phyloP scores from a whole-genome alignment of 1,140 invertebrate species.

The Limonius californicus region DNA sequence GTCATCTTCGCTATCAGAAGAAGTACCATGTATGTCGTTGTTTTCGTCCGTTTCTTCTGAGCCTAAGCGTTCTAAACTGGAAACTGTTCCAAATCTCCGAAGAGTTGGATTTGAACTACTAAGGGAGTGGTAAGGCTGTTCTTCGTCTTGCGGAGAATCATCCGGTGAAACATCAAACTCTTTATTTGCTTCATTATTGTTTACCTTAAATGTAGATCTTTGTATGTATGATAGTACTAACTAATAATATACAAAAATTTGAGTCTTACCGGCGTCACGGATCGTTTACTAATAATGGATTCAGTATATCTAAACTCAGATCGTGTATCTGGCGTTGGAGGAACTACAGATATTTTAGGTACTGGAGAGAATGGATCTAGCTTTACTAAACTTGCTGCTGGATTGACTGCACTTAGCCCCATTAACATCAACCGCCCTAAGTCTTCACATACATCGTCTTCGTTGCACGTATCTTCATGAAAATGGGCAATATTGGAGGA shows the following conservation, averaged over 20 bases:
- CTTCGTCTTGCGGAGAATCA: slow-evolving; percentile 54
- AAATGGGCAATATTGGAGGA: background rate
- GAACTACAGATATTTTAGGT: slow-evolving; percentile 69
- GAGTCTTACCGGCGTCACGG: background rate
- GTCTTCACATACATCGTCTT: slow-evolving; percentile 47
- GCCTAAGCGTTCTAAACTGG: slow-evolving; percentile 65
- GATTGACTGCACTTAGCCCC: slow-evolving; percentile 60
- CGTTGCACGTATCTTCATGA: slow-evolving; percentile 21
- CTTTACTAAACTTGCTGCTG: slow-evolving; percentile 59
- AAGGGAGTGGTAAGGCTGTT: slow-evolving; percentile 54
- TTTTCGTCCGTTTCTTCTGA: slow-evolving; percentile 55
- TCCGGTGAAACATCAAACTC: slow-evolving; percentile 51
- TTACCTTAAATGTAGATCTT: background rate
- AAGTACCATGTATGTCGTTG: slow-evolving; percentile 48
- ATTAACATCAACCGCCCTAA: slow-evolving; percentile 60
- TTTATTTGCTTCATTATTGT: slow-evolving; percentile 10
- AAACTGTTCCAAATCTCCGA: slow-evolving; percentile 68
- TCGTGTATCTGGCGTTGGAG: slow-evolving; percentile 63
- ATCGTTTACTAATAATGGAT: background rate
- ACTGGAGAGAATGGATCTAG: slow-evolving; percentile 55
- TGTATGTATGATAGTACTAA: too few species aligned
- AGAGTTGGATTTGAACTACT: slow-evolving; percentile 50
- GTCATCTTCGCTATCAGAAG: slow-evolving; percentile 29
- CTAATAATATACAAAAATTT: background rate
- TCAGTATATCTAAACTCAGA: slow-evolving; percentile 10